Conservation (phyloP, 1,140 invertebrate species). For the Drosophila nasuta region DNA sequence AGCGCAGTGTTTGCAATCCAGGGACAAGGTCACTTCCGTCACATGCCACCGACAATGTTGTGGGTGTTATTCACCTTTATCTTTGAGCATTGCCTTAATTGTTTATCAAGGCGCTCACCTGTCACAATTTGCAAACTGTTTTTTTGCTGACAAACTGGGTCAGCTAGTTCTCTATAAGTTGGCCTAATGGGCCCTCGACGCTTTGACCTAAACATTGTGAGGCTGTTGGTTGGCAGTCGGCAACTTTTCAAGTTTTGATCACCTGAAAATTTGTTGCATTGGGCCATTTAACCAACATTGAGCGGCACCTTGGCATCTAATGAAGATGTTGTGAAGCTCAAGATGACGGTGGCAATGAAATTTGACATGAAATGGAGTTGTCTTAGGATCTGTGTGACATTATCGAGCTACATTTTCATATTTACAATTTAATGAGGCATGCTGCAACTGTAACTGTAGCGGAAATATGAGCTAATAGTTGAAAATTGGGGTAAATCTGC, state of each 20-base stretch:
- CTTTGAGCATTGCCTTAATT: slow-evolving; percentile 55
- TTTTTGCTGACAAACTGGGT: slow-evolving; percentile 58
- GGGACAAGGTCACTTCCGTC: slow-evolving; percentile 80
- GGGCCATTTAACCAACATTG: slow-evolving; percentile 47
- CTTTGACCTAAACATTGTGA: slow-evolving; percentile 34
- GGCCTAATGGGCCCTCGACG: slow-evolving; percentile 40
- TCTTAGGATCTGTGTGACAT: slow-evolving; percentile 38
- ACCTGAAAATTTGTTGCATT: slow-evolving; percentile 44
- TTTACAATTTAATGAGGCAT: slow-evolving; percentile 43
- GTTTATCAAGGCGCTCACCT: slow-evolving; percentile 69
- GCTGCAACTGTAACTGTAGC: slow-evolving; percentile 37
- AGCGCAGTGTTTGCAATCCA: slow-evolving; percentile 64
- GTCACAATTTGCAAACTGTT: slow-evolving; percentile 50
- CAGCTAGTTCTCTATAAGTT: slow-evolving; percentile 45
- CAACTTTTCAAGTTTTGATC: slow-evolving; percentile 40
- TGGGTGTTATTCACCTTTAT: slow-evolving; percentile 78
- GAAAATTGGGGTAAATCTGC: no score
- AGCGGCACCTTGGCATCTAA: slow-evolving; percentile 25
- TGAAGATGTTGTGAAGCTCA: slow-evolving; percentile 15
- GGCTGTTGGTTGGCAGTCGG: slow-evolving; percentile 5
- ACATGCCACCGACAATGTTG: slow-evolving; percentile 49
- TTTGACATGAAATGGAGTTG: neutral
- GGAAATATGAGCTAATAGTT: slow-evolving; percentile 3
- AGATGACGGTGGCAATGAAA: slow-evolving; percentile 53
- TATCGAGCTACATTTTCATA: neutral